phyloP scores from a whole-genome alignment of 2,113 vertebrate species.

The Tinamus guttatus region DNA sequence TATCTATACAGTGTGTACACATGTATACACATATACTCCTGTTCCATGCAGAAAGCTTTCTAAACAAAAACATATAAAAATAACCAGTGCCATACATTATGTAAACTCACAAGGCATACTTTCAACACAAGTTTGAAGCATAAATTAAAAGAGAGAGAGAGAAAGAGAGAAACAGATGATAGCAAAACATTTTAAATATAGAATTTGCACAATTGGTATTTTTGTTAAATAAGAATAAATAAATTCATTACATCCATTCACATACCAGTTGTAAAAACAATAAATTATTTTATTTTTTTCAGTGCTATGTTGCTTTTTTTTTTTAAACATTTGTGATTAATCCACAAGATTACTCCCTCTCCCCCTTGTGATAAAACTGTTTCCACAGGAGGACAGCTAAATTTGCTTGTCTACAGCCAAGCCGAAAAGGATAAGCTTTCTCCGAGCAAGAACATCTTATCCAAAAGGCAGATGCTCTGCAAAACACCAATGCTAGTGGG shows the following conservation, averaged over 20 bases:
- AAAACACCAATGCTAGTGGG: not conserved
- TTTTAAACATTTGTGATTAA: conserved; percentile 78
- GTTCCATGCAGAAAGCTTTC: conserved; percentile 73
- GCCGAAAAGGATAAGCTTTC: not conserved
- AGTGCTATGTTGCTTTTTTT: conserved; percentile 89
- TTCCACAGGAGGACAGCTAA: conserved; percentile 78
- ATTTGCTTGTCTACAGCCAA: not conserved
- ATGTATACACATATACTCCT: conserved; percentile 60
- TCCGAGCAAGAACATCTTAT: not conserved
- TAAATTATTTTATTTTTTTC: conserved; percentile 97
- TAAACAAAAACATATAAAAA: conserved; percentile 71
- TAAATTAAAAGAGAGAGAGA: conserved; percentile 78
- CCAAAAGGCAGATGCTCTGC: not conserved
- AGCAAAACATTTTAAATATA: conserved; percentile 84
- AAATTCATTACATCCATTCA: conserved; percentile 92
- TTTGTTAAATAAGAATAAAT: conserved; percentile 99
- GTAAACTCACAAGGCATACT: conserved; percentile 81
- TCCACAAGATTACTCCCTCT: conserved; percentile 66
- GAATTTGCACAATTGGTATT: conserved; percentile 83
- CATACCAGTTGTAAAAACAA: conserved; percentile 96
- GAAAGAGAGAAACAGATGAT: conserved; percentile 65
- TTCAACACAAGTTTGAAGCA: conserved; percentile 79
- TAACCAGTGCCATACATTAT: conserved; percentile 80
- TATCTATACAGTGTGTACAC: conserved; percentile 8
- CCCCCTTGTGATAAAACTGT: conserved; percentile 75